Percentiles rank a stretch among this genome's conserved stretches.
Evolutionary conservation across 2,113 vertebrate genomes (phyloP).

Genomic region (Calypte anna): DNA sequence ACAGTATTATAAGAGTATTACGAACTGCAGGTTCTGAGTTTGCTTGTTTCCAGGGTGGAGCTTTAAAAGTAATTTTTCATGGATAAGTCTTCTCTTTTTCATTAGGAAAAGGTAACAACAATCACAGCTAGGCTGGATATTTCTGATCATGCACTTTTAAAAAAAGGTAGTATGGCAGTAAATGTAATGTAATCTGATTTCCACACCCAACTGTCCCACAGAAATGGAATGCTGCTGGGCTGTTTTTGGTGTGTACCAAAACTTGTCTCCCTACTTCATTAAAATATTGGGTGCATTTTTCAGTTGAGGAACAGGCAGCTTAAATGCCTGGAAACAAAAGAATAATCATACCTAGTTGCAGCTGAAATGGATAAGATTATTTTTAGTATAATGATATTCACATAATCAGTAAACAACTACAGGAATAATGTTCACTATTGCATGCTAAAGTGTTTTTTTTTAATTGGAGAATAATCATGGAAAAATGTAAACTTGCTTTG

Average conservation of each 20-base stretch:
- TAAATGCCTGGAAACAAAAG: not conserved
- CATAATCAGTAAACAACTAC: not conserved
- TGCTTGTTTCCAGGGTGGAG: slow-evolving; percentile 5
- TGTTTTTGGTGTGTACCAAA: not conserved
- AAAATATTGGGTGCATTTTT: not conserved
- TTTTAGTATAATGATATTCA: not conserved
- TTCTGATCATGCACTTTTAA: not conserved
- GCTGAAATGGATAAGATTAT: not conserved
- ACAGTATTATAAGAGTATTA: not conserved
- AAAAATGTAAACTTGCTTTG: slow-evolving; percentile 24
- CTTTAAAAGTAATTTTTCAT: slow-evolving; percentile 6
- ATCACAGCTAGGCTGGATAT: not conserved
- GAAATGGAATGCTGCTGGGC: not conserved
- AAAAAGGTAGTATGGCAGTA: not conserved
- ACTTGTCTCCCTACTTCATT: not conserved
- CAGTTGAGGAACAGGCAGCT: not conserved
- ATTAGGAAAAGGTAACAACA: not conserved
- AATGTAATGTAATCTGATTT: not conserved
- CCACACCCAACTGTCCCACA: not conserved
- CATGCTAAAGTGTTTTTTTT: not conserved
- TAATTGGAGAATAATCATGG: not conserved
- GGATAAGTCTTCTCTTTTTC: not conserved
- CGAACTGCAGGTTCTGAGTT: not conserved
- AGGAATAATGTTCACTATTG: not conserved
- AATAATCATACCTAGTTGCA: not conserved